phyloP scores from a whole-genome alignment of 2,113 vertebrate genomes.

The Rhabdornis inornatus region DNA sequence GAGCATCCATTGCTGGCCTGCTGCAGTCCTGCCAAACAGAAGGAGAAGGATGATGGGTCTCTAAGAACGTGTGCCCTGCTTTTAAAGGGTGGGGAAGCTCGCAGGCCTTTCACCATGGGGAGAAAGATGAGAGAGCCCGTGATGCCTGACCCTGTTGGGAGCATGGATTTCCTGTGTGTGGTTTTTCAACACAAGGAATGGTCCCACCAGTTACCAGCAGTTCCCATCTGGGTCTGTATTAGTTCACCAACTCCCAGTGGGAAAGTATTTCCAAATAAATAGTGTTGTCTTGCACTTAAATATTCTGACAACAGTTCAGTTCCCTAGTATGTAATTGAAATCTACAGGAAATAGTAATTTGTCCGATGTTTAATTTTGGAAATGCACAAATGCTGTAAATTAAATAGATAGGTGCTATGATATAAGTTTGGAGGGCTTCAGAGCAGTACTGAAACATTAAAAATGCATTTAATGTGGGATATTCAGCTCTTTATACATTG shows the following conservation, averaged over 20 bases:
- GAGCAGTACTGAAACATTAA: neutral
- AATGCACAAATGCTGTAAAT: neutral
- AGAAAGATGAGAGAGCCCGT: neutral
- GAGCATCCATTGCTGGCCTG: neutral
- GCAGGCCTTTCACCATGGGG: fast-evolving
- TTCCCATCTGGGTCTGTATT: neutral
- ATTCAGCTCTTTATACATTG: neutral
- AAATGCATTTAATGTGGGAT: neutral
- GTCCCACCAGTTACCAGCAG: neutral
- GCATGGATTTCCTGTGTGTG: fast-evolving
- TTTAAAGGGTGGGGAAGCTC: neutral
- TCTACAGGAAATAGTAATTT: neutral
- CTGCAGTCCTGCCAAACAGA: neutral
- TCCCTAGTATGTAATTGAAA: neutral
- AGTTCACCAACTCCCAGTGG: neutral
- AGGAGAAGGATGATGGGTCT: neutral
- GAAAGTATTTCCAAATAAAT: neutral
- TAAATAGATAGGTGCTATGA: neutral
- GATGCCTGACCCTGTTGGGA: fast-evolving
- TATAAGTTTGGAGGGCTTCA: neutral
- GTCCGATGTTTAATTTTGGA: neutral
- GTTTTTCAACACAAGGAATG: fast-evolving
- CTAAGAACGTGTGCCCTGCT: neutral
- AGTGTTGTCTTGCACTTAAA: neutral
- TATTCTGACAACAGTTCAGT: neutral